Conservation (phyloP, 2,797 vertebrate species). For the Chelon auratus region DNA sequence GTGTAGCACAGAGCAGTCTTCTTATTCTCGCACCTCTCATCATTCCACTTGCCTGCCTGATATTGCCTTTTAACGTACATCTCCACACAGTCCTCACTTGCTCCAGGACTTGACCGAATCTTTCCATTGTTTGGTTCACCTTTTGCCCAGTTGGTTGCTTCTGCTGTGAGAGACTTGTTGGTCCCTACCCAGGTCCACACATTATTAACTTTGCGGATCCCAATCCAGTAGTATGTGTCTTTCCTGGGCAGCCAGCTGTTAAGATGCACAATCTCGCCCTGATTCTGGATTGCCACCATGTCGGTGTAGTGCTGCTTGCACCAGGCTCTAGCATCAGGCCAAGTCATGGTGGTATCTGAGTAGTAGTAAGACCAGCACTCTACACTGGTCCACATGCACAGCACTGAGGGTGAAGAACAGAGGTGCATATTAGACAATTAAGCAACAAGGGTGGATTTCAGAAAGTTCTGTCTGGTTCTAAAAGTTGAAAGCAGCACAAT, state of each 20-base stretch:
- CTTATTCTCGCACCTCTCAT: constrained; percentile 71
- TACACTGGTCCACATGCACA: constrained; percentile 69
- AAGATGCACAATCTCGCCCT: constrained; percentile 82
- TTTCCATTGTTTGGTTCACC: constrained; percentile 82
- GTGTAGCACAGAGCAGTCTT: constrained; percentile 86
- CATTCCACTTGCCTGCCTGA: constrained; percentile 84
- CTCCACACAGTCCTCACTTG: constrained; percentile 86
- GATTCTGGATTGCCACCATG: constrained; percentile 89
- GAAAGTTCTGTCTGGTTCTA: not conserved
- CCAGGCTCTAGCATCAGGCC: constrained; percentile 72
- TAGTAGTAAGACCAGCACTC: constrained; percentile 84
- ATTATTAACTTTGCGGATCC: constrained; percentile 83
- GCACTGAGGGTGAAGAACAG: constrained; percentile 62
- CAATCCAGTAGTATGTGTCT: constrained; percentile 84
- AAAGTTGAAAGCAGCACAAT: not conserved
- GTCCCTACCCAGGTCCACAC: constrained; percentile 89
- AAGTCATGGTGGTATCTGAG: constrained; percentile 76
- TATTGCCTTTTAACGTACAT: constrained; percentile 79
- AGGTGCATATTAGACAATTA: constrained; percentile 15
- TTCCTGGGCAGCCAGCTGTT: constrained; percentile 65
- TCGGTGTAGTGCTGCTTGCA: constrained; percentile 79
- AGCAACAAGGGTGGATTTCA: not conserved
- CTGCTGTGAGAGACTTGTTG: constrained; percentile 78
- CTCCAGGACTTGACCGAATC: accelerated
- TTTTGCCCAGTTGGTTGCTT: constrained; percentile 84